phyloP scores from a whole-genome alignment of 1,140 invertebrate genomes.

The Aphaenogaster floridana region DNA sequence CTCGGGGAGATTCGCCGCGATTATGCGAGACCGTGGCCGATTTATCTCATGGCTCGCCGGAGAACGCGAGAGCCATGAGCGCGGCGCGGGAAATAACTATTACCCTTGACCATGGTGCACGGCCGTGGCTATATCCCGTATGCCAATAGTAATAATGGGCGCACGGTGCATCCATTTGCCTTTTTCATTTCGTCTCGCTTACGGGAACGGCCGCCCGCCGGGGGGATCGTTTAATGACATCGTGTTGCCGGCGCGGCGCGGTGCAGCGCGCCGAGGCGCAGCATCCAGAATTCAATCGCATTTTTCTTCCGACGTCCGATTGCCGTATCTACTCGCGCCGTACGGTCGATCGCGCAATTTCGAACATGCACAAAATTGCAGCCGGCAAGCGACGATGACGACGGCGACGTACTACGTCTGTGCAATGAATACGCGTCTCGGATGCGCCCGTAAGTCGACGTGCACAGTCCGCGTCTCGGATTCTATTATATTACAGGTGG shows the following conservation, averaged over 20 bases:
- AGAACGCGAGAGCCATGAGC: slow-evolving; percentile 10
- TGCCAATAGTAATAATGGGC: slow-evolving; percentile 57
- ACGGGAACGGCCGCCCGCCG: slow-evolving; percentile 19
- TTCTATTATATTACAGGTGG: slow-evolving; percentile 30
- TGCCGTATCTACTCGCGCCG: slow-evolving; percentile 16
- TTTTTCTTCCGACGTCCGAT: slow-evolving; percentile 29
- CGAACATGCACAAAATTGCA: slow-evolving; percentile 54
- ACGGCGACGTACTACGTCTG: background rate
- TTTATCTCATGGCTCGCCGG: slow-evolving; percentile 34
- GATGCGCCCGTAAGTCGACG: background rate
- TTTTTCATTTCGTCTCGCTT: slow-evolving; percentile 55
- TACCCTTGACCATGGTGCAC: slow-evolving; percentile 41
- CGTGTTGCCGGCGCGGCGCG: slow-evolving; percentile 6
- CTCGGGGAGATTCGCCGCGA: slow-evolving; percentile 46
- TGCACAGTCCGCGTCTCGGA: background rate
- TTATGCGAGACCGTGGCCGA: slow-evolving; percentile 44
- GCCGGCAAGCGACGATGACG: background rate
- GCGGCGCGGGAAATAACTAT: slow-evolving; percentile 26
- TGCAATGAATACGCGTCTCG: background rate
- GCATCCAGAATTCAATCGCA: slow-evolving; percentile 25
- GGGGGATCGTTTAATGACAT: slow-evolving; percentile 63
- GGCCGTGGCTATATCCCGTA: slow-evolving; percentile 32
- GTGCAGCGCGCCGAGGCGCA: background rate
- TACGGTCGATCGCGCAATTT: slow-evolving; percentile 36
- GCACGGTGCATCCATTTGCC: slow-evolving; percentile 43